Base-by-base conservation (phyloP, 37 sponge, comb jelly and placozoan genomes). In the Crambe crambe region DNA sequence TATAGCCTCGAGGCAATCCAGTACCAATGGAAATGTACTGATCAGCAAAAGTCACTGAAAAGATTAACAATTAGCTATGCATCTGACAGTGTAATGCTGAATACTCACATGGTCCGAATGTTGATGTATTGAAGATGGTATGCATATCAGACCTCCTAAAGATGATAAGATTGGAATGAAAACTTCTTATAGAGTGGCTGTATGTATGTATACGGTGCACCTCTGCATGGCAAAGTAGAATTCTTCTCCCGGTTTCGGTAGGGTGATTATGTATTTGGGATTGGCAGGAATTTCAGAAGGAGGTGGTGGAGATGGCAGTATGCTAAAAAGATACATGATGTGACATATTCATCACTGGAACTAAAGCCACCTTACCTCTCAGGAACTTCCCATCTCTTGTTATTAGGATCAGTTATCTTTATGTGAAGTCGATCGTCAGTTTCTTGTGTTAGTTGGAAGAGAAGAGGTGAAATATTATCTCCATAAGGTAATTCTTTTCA, bases 351-450 rank as follows among this genome's bases (percentile, higher is more conserved):
- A 18, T 54, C 10, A 20, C 18, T 10, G 10, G n/a, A n/a, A n/a
- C n/a, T n/a, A n/a, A n/a, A n/a, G n/a, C n/a, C n/a, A n/a, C 10
- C 56, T 20, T 36, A 90, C 90, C 56, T 85, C 66, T 75, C 30
- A 26, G 89, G 95, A 21, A 95, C 72, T 63, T 95, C 95, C 95
- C 95, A 95, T 43, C 95, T 47, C 42, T 73, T 63, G 58, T 81
- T 78, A 30, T 88, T 95, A 36, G 92, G 89, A 67, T 95, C 95
- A 64, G 43, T 74, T 20, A 95, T 88, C 80, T 95, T 95, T 2
- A 95, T 68, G 69, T 92, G 93, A 8, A 92, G 76, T 23, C 95
- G 67, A 4, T 88, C 82, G 51, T 62, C 58, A 27, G 86, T 89
- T 70, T 95, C 86, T 26, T 56, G 61, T 30, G 73, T 37, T 43